These are phyloP conservation scores for Macrochelys suwanniensis DNA, from an alignment of 2,797 vertebrate genomes.

Conservation along the genomic window DNA sequence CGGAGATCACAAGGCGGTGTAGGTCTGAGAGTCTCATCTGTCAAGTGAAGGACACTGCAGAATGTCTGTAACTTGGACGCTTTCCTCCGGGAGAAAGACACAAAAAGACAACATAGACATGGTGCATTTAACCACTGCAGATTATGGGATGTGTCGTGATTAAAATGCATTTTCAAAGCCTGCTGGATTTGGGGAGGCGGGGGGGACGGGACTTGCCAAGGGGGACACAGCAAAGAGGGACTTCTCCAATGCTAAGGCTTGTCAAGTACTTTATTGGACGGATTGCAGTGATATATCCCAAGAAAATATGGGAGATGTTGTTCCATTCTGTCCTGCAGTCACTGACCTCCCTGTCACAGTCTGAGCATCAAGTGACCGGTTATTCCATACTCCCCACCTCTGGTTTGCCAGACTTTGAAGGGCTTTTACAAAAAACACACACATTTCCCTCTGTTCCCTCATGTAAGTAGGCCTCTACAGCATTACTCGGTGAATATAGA, in stretches of 20 bases:
- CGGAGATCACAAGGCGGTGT: neutral
- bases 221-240: accelerated
- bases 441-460: neutral
- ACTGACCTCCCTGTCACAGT: accelerated
- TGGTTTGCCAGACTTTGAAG: accelerated
- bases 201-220: neutral
- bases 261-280: accelerated
- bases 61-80: neutral
- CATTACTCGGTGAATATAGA: slow-evolving; percentile 40
- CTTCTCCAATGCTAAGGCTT: neutral
- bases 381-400: neutral
- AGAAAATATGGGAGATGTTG: neutral
- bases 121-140: accelerated
- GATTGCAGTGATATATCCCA: accelerated
- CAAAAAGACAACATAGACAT: accelerated
- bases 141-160: accelerated
- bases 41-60: neutral
- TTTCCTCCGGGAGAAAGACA: neutral
- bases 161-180: accelerated
- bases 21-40: neutral
- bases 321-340: neutral
- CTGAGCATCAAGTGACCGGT: neutral
- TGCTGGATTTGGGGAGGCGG: neutral
- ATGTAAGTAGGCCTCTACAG: neutral
- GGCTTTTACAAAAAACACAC: accelerated